These are phyloP conservation scores for Acanthurus tractus DNA, from an alignment of 2,797 vertebrate genomes.

Conservation along the genomic window DNA sequence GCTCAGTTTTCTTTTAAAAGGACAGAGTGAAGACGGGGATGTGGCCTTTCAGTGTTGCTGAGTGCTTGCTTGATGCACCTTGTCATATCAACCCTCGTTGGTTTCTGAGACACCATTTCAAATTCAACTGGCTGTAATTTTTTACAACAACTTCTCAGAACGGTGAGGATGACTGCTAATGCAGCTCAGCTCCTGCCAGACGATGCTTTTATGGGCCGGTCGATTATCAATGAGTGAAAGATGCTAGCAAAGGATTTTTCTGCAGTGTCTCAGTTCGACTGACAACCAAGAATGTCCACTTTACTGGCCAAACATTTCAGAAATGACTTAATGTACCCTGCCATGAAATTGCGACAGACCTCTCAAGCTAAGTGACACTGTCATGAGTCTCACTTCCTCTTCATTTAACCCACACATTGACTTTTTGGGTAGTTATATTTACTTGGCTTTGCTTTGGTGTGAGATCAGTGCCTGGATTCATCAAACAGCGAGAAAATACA, in stretches of 20 bases:
- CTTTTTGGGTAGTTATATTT: not conserved
- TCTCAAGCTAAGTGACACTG: conserved; percentile 33
- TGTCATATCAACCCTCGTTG: no score
- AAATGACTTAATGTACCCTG: conserved; percentile 57
- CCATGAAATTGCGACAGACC: conserved; percentile 2
- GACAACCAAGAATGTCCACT: conserved; percentile 45
- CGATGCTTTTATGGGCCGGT: conserved; percentile 46
- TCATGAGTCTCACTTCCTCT: conserved; percentile 52
- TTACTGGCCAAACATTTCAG: conserved; percentile 75
- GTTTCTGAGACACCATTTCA: conserved; percentile 9
- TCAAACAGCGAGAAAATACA: not conserved
- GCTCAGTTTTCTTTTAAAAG: conserved; percentile 3
- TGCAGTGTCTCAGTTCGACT: conserved; percentile 37
- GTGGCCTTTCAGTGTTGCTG: conserved; percentile 10
- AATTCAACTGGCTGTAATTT: conserved; percentile 71
- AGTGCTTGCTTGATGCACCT: not conserved
- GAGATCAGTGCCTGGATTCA: not conserved
- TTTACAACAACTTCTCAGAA: conserved; percentile 66
- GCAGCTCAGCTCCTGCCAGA: conserved; percentile 58
- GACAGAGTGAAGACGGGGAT: not conserved
- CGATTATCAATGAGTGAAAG: conserved; percentile 53
- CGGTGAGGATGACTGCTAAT: conserved; percentile 44
- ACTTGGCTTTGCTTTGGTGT: not conserved
- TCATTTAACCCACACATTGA: not conserved
- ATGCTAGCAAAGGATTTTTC: conserved; percentile 46